These are phyloP conservation scores for Archips xylosteana DNA, from an alignment of 2,888 invertebrate species.

Conservation along the genomic window DNA sequence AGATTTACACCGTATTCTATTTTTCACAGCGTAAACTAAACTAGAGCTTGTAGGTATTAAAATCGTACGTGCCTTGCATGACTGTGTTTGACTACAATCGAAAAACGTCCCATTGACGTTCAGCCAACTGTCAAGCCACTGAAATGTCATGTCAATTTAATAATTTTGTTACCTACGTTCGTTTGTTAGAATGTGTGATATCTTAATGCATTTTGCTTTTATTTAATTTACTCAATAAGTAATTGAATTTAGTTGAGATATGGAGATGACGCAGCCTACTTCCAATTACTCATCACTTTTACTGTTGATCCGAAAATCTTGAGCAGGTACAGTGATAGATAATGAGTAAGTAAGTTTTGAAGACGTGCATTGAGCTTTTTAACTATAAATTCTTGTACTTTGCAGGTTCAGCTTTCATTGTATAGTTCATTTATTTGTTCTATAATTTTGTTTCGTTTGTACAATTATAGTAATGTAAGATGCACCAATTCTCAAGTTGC, in stretches of 20 bases:
- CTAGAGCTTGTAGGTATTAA: no score
- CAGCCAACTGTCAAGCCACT: constrained; percentile 13
- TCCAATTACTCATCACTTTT: constrained; percentile 26
- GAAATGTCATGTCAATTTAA: constrained; percentile 32
- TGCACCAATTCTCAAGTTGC: neutral
- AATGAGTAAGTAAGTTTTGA: constrained; percentile 22
- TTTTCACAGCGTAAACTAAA: no score
- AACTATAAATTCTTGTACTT: constrained; percentile 22
- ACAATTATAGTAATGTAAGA: neutral
- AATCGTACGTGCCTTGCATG: neutral
- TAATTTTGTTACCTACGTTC: constrained; percentile 40
- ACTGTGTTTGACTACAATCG: neutral
- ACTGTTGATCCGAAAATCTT: constrained; percentile 25
- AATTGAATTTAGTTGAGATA: constrained; percentile 35
- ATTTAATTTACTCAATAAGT: constrained; percentile 37
- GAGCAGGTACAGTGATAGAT: constrained; percentile 32
- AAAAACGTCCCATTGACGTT: neutral
- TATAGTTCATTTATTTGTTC: neutral
- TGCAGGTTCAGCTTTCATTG: constrained; percentile 6
- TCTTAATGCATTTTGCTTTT: constrained; percentile 37
- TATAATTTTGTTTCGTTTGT: neutral
- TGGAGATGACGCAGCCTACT: constrained; percentile 26
- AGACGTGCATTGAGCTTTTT: constrained; percentile 27
- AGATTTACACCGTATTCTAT: no score
- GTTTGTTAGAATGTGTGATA: constrained; percentile 41